A percentile compares a stretch with the other conserved stretches of the same genome.
These are phyloP conservation scores for Lacanobia oleracea DNA, from an alignment of 2,888 invertebrate genomes.

Conservation along the genomic window DNA sequence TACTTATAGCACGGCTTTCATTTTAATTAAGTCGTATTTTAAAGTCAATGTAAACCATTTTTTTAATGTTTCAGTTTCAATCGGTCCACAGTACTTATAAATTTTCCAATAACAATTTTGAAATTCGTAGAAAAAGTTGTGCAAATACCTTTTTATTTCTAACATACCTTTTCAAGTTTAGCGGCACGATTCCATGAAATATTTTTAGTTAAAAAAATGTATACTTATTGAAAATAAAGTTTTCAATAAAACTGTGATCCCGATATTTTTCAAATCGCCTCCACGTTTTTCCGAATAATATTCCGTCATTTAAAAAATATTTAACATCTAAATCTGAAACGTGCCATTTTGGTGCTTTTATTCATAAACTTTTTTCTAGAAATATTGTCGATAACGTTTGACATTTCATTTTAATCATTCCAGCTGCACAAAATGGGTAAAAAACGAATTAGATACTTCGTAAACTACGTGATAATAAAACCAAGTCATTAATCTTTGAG, in stretches of 20 bases:
- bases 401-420: not conserved
- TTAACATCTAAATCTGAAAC: not conserved
- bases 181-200: not conserved
- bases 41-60: slow-evolving; percentile 3
- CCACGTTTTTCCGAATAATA: not conserved
- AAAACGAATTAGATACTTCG: too few relatives aligned
- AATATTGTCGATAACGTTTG: not conserved
- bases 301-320: not conserved
- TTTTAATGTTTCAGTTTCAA: slow-evolving; percentile 1
- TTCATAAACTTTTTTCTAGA: not conserved
- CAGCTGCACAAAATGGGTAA: not conserved
- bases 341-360: not conserved
- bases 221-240: not conserved
- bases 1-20: slow-evolving; percentile 14
- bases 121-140: not conserved
- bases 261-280: not conserved
- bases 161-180: not conserved
- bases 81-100: not conserved
- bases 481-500: not conserved
- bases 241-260: not conserved
- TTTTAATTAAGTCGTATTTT: slow-evolving; percentile 21
- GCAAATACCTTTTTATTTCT: not conserved
- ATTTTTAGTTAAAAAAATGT: not conserved
- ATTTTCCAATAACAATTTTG: too few relatives aligned
- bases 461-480: not conserved